Conservation (phyloP, 1,140 invertebrate genomes). For the Globodera rostochiensis region DNA sequence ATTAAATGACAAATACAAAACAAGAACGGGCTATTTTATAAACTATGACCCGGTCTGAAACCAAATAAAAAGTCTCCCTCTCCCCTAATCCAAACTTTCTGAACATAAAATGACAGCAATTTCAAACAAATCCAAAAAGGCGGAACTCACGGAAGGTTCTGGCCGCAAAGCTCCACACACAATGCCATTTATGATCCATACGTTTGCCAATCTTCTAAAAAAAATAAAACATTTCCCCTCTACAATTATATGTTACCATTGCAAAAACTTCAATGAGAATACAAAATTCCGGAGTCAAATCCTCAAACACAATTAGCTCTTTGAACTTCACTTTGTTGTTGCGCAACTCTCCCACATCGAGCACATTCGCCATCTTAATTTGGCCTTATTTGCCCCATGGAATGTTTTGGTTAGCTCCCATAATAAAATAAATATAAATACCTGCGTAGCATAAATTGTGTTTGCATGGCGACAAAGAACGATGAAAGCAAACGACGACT, state of each 20-base stretch:
- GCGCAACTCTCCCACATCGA: slow-evolving; percentile 25
- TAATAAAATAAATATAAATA: neutral
- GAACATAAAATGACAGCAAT: neutral
- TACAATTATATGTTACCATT: neutral
- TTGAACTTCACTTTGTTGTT: slow-evolving; percentile 27
- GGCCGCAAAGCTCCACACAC: slow-evolving; percentile 15
- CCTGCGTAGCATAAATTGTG: slow-evolving; percentile 23
- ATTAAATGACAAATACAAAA: too few relatives aligned
- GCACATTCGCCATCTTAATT: slow-evolving; percentile 17
- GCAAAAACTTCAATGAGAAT: slow-evolving; percentile 27
- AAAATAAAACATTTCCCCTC: neutral
- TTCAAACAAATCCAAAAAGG: neutral
- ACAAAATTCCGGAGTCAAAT: slow-evolving; percentile 13
- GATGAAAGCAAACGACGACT: slow-evolving; percentile 18
- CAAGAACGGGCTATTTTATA: too few relatives aligned
- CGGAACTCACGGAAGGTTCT: slow-evolving; percentile 26
- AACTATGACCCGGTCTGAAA: neutral
- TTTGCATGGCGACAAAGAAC: slow-evolving; percentile 22
- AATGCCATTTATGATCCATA: slow-evolving; percentile 23
- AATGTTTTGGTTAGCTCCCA: too few relatives aligned
- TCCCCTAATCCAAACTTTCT: neutral
- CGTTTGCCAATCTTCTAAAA: slow-evolving; percentile 15
- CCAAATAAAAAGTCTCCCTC: neutral
- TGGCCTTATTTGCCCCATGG: neutral
- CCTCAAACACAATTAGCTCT: slow-evolving; percentile 28